Percentiles rank a stretch among this genome's conserved stretches.
These are phyloP conservation scores for Lasaia peninsularis DNA, from an alignment of 1,140 invertebrate species.

Conservation along the genomic window DNA sequence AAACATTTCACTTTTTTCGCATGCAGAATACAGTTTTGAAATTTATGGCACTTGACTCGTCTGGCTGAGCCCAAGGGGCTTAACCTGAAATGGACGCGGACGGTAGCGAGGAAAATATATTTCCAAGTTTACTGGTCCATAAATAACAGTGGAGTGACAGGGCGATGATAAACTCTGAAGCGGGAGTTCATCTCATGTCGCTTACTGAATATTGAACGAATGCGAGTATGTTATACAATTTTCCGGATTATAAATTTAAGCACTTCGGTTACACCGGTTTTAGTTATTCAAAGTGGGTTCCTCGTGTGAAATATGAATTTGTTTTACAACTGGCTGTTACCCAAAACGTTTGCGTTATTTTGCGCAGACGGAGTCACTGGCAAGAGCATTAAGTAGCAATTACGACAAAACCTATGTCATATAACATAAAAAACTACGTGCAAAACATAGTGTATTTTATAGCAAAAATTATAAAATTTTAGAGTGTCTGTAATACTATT, in stretches of 20 bases:
- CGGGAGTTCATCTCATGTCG: conserved; percentile 63
- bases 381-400: too few relatives aligned
- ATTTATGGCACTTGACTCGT: conserved; percentile 74
- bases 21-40: conserved; percentile 65
- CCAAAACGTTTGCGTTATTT: too few relatives aligned
- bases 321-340: too few relatives aligned
- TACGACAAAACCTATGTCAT: too few relatives aligned
- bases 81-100: conserved; percentile 73
- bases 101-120: conserved; percentile 69
- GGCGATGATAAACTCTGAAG: conserved; percentile 66
- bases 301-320: too few relatives aligned
- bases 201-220: conserved; percentile 64
- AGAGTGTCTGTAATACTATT: too few relatives aligned
- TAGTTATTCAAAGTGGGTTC: conserved; percentile 1
- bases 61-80: conserved; percentile 66
- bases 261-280: conserved; percentile 11
- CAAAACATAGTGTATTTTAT: too few relatives aligned
- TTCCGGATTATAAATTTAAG: conserved; percentile 20
- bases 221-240: conserved; percentile 25
- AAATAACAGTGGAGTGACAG: conserved; percentile 73
- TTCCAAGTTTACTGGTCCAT: conserved; percentile 73
- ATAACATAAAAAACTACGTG: too few relatives aligned
- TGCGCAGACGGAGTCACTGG: too few relatives aligned
- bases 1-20: conserved; percentile 56
- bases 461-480: too few relatives aligned